Conservation (phyloP, 2,113 vertebrate genomes). For the Amia ocellicauda region DNA sequence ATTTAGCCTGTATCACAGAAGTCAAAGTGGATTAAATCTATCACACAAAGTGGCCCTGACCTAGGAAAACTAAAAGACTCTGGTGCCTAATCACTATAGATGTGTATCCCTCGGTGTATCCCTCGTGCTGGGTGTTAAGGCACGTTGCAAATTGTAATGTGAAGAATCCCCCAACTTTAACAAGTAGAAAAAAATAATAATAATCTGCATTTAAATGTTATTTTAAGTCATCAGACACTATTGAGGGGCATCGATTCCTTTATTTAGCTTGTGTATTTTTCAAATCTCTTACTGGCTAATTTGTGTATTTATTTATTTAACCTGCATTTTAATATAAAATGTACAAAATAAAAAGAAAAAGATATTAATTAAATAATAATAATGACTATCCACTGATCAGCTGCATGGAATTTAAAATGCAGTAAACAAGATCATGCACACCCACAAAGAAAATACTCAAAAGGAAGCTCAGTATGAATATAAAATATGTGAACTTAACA, state of each 20-base stretch:
- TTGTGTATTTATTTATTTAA: neutral
- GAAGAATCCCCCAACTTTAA: neutral
- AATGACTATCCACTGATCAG: constrained; percentile 71
- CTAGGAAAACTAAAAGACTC: too few relatives aligned
- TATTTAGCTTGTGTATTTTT: too few relatives aligned
- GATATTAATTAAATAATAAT: constrained; percentile 56
- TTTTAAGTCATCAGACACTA: constrained; percentile 16
- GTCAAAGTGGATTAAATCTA: too few relatives aligned
- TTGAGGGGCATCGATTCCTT: too few relatives aligned
- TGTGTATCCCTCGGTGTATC: too few relatives aligned
- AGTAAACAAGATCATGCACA: constrained; percentile 78
- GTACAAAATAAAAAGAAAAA: constrained; percentile 11
- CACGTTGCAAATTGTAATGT: too few relatives aligned
- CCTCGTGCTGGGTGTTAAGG: too few relatives aligned
- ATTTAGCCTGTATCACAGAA: too few relatives aligned
- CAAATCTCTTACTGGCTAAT: constrained; percentile 2
- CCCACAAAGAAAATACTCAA: constrained; percentile 77
- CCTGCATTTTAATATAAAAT: constrained; percentile 15
- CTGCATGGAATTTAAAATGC: constrained; percentile 69
- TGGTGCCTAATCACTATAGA: too few relatives aligned
- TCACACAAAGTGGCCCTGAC: too few relatives aligned
- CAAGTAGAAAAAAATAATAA: neutral
- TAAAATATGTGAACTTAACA: constrained; percentile 86
- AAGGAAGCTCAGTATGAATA: constrained; percentile 79
- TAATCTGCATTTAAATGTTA: neutral